Conservation (phyloP, 2,797 vertebrate species). For the Cottoperca gobio region DNA sequence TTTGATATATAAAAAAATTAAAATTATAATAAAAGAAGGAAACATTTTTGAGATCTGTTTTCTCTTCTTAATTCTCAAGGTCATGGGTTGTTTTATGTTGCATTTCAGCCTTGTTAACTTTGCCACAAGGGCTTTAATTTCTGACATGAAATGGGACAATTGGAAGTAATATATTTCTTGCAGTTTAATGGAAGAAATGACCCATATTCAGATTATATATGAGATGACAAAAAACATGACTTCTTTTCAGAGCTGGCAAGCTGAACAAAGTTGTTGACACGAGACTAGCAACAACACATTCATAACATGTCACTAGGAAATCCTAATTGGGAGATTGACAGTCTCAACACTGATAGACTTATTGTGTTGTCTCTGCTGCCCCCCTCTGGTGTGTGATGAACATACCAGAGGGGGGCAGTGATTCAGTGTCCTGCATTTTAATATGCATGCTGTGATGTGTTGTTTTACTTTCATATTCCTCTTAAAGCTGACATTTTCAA, state of each 20-base stretch:
- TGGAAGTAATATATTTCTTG: neutral
- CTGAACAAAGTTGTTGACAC: constrained; percentile 10
- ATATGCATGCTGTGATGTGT: neutral
- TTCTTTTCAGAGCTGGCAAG: neutral
- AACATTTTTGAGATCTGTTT: constrained; percentile 64
- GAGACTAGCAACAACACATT: neutral
- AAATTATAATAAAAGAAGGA: constrained; percentile 75
- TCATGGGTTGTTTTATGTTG: neutral
- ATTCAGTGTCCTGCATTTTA: neutral
- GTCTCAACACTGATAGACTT: neutral
- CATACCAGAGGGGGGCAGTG: too few relatives aligned
- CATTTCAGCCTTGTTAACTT: neutral
- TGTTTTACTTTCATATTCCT: neutral
- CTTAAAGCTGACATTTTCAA: constrained; percentile 4
- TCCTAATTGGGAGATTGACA: neutral
- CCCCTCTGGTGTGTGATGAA: constrained; percentile 44
- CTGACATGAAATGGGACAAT: neutral
- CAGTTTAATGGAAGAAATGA: neutral
- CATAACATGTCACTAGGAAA: neutral
- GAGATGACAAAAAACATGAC: neutral
- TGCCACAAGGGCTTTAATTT: neutral
- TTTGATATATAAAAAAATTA: constrained; percentile 76
- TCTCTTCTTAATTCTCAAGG: constrained; percentile 24
- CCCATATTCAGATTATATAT: neutral
- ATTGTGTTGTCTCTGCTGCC: constrained; percentile 55